Evolutionary conservation across 2,888 invertebrate genomes (phyloP).

Genomic region (Salpingus planirostris): DNA sequence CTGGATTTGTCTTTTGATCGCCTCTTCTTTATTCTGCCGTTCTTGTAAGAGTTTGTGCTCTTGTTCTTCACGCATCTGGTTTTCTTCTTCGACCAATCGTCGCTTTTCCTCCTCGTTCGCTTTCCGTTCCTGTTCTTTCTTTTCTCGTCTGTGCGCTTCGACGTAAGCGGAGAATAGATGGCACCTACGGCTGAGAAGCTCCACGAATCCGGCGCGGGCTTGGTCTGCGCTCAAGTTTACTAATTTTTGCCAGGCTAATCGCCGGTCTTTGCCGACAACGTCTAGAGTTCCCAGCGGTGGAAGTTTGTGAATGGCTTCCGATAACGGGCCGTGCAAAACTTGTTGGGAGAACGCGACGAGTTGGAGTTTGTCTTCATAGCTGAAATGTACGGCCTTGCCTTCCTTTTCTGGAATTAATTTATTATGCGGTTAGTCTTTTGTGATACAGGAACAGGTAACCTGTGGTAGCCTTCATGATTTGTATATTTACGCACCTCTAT

Average conservation of each 20-base stretch:
- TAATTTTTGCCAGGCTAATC: conserved; percentile 88
- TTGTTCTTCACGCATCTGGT: conserved; percentile 51
- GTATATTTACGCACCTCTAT: too few relatives aligned
- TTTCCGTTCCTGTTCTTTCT: conserved; percentile 65
- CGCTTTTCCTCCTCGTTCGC: conserved; percentile 51
- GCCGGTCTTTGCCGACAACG: conserved; percentile 87
- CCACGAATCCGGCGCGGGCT: conserved; percentile 89
- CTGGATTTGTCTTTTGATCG: conserved; percentile 75
- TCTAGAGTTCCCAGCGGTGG: conserved; percentile 87
- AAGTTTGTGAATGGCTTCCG: conserved; percentile 53
- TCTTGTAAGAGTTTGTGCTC: conserved; percentile 57
- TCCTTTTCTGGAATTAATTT: conserved; percentile 71
- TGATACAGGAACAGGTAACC: conserved; percentile 10
- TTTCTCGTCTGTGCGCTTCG: conserved; percentile 83
- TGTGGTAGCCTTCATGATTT: conserved; percentile 5
- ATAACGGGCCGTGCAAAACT: conserved; percentile 74
- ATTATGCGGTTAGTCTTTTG: too few relatives aligned
- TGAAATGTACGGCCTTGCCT: conserved; percentile 92
- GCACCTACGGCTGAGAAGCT: conserved; percentile 76
- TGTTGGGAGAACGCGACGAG: conserved; percentile 90
- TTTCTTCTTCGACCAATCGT: conserved; percentile 49
- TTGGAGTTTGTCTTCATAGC: conserved; percentile 87
- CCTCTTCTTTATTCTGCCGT: conserved; percentile 53
- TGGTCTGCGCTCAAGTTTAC: conserved; percentile 77
- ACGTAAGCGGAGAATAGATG: conserved; percentile 85